Conservation (phyloP, 2,888 invertebrate genomes). For the Himalopsyche kuldschensis region DNA sequence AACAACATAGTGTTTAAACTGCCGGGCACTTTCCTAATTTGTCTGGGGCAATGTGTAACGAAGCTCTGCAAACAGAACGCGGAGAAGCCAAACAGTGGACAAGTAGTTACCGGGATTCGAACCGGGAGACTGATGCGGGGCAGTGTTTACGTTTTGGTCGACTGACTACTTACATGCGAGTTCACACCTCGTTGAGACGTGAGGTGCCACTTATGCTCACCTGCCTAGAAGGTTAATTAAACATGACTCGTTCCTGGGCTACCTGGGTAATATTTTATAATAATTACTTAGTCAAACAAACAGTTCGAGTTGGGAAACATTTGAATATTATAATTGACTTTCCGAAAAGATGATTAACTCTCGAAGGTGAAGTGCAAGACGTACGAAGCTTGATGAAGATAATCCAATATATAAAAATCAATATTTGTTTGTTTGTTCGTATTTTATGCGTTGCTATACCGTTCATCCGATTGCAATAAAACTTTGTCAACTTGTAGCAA, state of each 20-base stretch:
- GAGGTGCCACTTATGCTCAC: not conserved
- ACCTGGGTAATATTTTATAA: not conserved
- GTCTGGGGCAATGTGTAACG: not conserved
- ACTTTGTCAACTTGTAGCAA: no score
- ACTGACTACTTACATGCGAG: not conserved
- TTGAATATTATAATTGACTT: not conserved
- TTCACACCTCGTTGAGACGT: not conserved
- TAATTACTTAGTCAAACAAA: not conserved
- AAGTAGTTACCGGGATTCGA: not conserved
- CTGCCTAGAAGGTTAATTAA: not conserved
- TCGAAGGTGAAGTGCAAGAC: no score
- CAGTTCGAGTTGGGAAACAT: not conserved
- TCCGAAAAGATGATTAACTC: not conserved
- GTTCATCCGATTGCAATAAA: no score
- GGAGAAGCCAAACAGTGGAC: not conserved
- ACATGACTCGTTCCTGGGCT: not conserved
- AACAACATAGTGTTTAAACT: not conserved
- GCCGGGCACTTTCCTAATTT: not conserved
- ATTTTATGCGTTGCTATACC: no score
- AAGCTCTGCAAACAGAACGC: not conserved
- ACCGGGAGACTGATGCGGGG: not conserved
- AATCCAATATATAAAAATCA: no score
- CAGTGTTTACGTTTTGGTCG: not conserved
- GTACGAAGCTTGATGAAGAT: no score
- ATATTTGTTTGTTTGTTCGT: no score